Evolutionary conservation across 1,140 invertebrate species (phyloP).

Genomic region (Scaptomyza hsui): DNA sequence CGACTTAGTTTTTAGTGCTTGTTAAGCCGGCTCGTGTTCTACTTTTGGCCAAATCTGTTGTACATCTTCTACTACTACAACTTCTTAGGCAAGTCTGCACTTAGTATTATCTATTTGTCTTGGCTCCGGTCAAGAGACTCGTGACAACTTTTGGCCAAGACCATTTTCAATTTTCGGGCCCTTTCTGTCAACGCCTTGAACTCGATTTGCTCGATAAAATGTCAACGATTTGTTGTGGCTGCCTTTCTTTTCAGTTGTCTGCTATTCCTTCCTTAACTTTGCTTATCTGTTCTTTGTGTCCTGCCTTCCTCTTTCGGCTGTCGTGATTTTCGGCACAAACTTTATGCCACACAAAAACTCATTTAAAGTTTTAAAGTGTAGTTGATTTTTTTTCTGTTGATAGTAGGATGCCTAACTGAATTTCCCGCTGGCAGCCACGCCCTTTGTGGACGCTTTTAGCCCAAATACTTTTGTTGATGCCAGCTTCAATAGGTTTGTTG

Average conservation of each 20-base stretch:
- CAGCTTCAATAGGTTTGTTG: slow-evolving; percentile 62
- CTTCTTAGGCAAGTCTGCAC: slow-evolving; percentile 1
- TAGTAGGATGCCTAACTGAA: slow-evolving; percentile 48
- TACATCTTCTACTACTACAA: neutral
- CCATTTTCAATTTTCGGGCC: slow-evolving; percentile 39
- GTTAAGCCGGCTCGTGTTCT: slow-evolving; percentile 47
- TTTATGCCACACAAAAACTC: slow-evolving; percentile 69
- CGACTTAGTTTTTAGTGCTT: slow-evolving; percentile 59
- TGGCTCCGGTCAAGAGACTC: slow-evolving; percentile 40
- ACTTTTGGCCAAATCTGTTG: slow-evolving; percentile 15
- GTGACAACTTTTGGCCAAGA: slow-evolving; percentile 23
- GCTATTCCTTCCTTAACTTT: neutral
- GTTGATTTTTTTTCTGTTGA: slow-evolving; percentile 34
- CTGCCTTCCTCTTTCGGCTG: slow-evolving; percentile 9
- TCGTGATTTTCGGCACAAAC: slow-evolving; percentile 53
- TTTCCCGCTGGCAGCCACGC: slow-evolving; percentile 27
- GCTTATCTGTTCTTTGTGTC: slow-evolving; percentile 10
- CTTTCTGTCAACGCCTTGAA: slow-evolving; percentile 33
- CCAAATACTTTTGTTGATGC: slow-evolving; percentile 36
- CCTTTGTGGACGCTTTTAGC: slow-evolving; percentile 16
- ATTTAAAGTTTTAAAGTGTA: slow-evolving; percentile 80
- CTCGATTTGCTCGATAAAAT: slow-evolving; percentile 58
- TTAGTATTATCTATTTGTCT: slow-evolving; percentile 27
- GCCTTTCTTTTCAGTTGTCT: neutral
- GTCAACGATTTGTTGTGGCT: slow-evolving; percentile 54